These are phyloP conservation scores for Rhogogaster chlorosoma DNA, from an alignment of 2,888 invertebrate species.

Conservation along the genomic window DNA sequence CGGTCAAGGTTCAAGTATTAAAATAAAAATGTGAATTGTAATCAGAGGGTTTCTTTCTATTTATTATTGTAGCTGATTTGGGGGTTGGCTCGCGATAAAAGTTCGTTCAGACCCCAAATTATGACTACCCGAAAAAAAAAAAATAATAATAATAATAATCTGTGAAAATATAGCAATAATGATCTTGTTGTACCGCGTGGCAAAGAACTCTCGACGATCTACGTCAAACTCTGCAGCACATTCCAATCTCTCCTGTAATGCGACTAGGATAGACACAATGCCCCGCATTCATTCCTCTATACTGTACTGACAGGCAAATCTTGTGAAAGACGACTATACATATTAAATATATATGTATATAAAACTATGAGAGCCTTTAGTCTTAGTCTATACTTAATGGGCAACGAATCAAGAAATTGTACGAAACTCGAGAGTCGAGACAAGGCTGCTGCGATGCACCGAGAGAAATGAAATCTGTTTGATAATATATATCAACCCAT, in stretches of 20 bases:
- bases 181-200: neutral
- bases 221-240: neutral
- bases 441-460: neutral
- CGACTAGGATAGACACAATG: neutral
- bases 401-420: neutral
- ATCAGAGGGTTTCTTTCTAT: no score
- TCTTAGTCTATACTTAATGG: neutral
- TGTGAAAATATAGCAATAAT: neutral
- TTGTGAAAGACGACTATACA: no score
- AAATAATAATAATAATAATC: no score
- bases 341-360: neutral
- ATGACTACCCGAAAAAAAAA: no score
- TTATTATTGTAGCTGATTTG: no score
- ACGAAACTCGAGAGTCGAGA: neutral
- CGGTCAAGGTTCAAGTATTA: no score
- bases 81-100: no score
- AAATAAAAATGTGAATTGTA: no score
- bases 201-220: neutral
- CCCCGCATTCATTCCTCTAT: slow-evolving; percentile 2
- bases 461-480: neutral
- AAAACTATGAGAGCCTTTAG: neutral
- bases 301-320: neutral
- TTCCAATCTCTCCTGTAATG: neutral
- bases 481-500: neutral
- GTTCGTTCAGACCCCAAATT: no score